Percentiles rank a stretch among this genome's conserved stretches.
phyloP scores from a whole-genome alignment of 2,797 vertebrate species.

The Sus cebifrons region DNA sequence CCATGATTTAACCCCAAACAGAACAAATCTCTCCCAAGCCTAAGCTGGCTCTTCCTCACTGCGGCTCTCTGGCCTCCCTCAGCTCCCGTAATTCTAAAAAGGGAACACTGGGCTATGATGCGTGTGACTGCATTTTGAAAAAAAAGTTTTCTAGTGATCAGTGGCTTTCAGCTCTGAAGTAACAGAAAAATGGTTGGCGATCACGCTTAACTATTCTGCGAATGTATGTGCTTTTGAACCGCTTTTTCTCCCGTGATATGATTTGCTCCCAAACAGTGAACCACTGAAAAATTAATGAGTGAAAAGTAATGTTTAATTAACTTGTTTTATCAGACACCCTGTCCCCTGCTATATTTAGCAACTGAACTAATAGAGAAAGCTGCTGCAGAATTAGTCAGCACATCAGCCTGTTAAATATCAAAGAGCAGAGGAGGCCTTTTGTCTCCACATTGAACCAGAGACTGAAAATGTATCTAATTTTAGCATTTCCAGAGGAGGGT shows the following conservation, averaged over 20 bases:
- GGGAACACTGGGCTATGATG: neutral
- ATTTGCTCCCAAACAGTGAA: slow-evolving; percentile 60
- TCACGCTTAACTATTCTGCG: slow-evolving; percentile 34
- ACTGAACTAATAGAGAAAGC: slow-evolving; percentile 72
- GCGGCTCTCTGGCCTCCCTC: slow-evolving; percentile 29
- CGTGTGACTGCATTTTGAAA: neutral
- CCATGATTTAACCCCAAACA: slow-evolving; percentile 34
- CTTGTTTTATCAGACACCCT: slow-evolving; percentile 77
- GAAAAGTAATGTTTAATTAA: slow-evolving; percentile 80
- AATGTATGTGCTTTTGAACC: neutral
- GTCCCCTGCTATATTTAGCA: slow-evolving; percentile 80
- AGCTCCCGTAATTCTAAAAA: slow-evolving; percentile 40
- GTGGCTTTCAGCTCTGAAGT: slow-evolving; percentile 44
- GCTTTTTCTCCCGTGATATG: slow-evolving; percentile 33
- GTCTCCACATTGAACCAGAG: slow-evolving; percentile 74
- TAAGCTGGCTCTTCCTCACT: neutral
- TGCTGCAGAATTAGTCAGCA: slow-evolving; percentile 79
- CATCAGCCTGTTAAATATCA: slow-evolving; percentile 79
- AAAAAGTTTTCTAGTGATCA: slow-evolving; percentile 31
- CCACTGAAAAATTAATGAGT: slow-evolving; percentile 74
- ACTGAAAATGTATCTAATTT: slow-evolving; percentile 79
- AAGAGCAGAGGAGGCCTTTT: slow-evolving; percentile 80
- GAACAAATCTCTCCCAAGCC: neutral
- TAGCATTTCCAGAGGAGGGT: slow-evolving; percentile 75
- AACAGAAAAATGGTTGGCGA: slow-evolving; percentile 29